Percentiles rank a stretch among this genome's conserved stretches.
Evolutionary conservation across 2,113 vertebrate genomes (phyloP).

Genomic region (Apistogramma diplotaenia): DNA sequence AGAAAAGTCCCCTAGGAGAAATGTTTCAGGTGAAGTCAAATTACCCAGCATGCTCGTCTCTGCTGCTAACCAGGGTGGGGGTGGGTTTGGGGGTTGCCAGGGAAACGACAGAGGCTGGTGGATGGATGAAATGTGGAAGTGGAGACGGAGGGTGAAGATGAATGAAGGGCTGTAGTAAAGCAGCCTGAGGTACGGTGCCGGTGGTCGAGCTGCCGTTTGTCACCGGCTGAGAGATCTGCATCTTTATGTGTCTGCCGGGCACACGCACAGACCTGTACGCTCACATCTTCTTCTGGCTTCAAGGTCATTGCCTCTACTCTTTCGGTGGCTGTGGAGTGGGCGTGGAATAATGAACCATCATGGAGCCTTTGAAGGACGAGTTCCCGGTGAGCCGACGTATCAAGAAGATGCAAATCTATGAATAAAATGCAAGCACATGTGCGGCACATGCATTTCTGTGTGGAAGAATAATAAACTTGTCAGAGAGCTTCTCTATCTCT

Average conservation of each 20-base stretch:
- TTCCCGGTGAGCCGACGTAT: not conserved
- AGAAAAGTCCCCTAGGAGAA: constrained; percentile 34
- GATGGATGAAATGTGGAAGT: constrained; percentile 33
- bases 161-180: constrained; percentile 36
- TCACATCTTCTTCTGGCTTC: constrained; percentile 12
- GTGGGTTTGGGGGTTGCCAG: constrained; percentile 44
- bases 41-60: constrained; percentile 62
- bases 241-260: constrained; percentile 1
- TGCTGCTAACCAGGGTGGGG: not conserved
- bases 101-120: constrained; percentile 35
- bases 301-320: constrained; percentile 47
- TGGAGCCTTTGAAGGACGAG: not conserved
- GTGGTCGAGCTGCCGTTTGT: constrained; percentile 43
- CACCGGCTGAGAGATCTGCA: constrained; percentile 37
- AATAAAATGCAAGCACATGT: not conserved
- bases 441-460: not conserved
- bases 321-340: not conserved
- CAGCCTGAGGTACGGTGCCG: constrained; percentile 1
- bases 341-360: not conserved
- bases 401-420: not conserved
- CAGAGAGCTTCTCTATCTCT: not conserved
- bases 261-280: not conserved
- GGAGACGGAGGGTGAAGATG: constrained; percentile 22
- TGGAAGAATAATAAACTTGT: not conserved
- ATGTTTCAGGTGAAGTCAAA: constrained; percentile 61